Conservation (phyloP, 2,888 invertebrate genomes). For the Toxonevra muliebris region DNA sequence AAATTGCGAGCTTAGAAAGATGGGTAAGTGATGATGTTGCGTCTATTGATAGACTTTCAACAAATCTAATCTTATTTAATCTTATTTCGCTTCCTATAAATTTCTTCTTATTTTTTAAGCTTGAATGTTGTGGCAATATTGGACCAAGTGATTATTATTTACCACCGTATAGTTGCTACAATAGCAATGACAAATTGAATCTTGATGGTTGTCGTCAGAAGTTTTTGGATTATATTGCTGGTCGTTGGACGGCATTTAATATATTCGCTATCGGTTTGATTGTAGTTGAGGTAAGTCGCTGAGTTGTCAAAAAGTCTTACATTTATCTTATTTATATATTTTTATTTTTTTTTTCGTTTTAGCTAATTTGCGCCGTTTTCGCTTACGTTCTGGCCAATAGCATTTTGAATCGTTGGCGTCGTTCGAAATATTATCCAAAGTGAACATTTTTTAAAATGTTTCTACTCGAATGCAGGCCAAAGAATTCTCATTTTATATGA, state of each 20-base stretch:
- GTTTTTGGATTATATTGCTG: slow-evolving; percentile 53
- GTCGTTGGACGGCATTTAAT: slow-evolving; percentile 53
- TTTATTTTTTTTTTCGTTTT: slow-evolving; percentile 23
- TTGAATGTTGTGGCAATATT: slow-evolving; percentile 56
- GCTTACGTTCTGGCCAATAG: slow-evolving; percentile 57
- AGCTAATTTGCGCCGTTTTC: slow-evolving; percentile 55
- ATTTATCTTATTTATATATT: not conserved
- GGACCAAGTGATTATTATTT: slow-evolving; percentile 52
- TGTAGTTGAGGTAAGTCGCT: slow-evolving; percentile 51
- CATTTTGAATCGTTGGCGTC: slow-evolving; percentile 60
- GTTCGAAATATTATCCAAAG: slow-evolving; percentile 59
- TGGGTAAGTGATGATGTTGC: slow-evolving; percentile 47
- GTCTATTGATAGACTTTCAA: slow-evolving; percentile 10
- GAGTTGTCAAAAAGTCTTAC: not conserved
- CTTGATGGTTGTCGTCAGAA: slow-evolving; percentile 57
- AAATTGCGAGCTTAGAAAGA: slow-evolving; percentile 54
- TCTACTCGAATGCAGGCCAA: slow-evolving; percentile 46
- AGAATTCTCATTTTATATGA: slow-evolving; percentile 50
- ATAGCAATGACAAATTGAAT: slow-evolving; percentile 50
- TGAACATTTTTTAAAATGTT: slow-evolving; percentile 35
- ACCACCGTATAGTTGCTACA: slow-evolving; percentile 55
- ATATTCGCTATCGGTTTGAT: slow-evolving; percentile 49
- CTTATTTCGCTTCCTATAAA: not conserved
- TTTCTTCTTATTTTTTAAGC: slow-evolving; percentile 39
- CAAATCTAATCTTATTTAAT: not conserved